Base-by-base conservation (phyloP, 2,888 invertebrate species). In the Zootermopsis nevadensis region DNA sequence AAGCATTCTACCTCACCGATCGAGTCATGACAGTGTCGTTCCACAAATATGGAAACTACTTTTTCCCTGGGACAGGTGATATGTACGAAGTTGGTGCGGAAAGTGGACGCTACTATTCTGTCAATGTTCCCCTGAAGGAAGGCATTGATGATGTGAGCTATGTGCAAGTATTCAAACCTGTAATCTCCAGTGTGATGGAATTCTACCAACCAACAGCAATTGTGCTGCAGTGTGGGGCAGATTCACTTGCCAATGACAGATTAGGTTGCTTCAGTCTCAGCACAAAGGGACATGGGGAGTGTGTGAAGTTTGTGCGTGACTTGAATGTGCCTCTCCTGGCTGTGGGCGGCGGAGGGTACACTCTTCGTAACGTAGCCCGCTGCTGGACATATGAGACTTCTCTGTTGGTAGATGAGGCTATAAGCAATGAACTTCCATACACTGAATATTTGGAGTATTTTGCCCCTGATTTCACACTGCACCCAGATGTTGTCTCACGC, bases 341-440 rank as follows among this genome's bases (percentile, higher is more conserved):
- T 0, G 94, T 99, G 0, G 98, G 95, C 22, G 95, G 95, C 0
- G 92, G 95, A 15, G 95, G 95, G 90, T 99, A 99, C 89, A 99
- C 99, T 0, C 91, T 99, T 35, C 92, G 98, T 42, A 99, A 99
- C 89, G 99, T 99, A 0, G 99, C 99, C 0, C 92, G 99, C 7
- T 99, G 99, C 89, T 99, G 99, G 99, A 98, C 99, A 0, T 98
- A 98, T 87, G 99, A 99, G 90, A 99, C 99, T 0, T 97, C 99
- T 0, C 90, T 99, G 0, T 90, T 99, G 2, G 94, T 99, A 0
- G 98, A 98, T 87, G 97, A 98, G 87, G 94, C 94, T 84, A 97
- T 99, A 83, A 96, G 95, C 79, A 97, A 98, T 89, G 99, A 99
- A 88, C 91, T 99, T 66, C 99, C 99, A 0, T 96, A 96, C 89